Percentiles rank a stretch among this genome's conserved stretches.
Evolutionary conservation across 2,888 invertebrate species (phyloP).

Genomic region (Syritta pipiens): DNA sequence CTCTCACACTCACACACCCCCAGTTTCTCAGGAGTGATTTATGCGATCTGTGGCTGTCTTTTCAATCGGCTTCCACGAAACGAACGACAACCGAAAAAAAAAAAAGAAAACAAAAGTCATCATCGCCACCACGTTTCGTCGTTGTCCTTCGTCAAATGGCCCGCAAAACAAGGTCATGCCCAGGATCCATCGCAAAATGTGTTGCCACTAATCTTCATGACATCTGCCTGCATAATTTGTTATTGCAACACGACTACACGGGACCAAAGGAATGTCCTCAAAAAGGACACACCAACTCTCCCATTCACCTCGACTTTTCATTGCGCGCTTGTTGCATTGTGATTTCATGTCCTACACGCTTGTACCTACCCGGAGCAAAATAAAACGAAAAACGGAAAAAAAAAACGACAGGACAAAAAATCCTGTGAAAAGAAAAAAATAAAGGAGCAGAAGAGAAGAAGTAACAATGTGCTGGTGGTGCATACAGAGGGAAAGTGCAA

Average conservation of each 20-base stretch:
- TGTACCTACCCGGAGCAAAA: constrained; percentile 42
- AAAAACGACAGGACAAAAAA: constrained; percentile 38
- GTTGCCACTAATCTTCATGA: constrained; percentile 62
- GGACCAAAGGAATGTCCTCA: constrained; percentile 35
- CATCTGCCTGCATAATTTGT: constrained; percentile 64
- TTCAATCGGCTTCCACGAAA: constrained; percentile 57
- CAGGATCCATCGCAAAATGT: constrained; percentile 19
- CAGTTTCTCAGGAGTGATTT: too few species aligned
- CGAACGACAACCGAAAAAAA: neutral
- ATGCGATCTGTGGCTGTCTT: constrained; percentile 50
- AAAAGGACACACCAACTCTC: constrained; percentile 22
- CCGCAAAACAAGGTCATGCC: constrained; percentile 49
- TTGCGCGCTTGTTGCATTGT: constrained; percentile 40
- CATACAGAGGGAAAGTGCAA: constrained; percentile 41
- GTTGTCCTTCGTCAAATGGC: constrained; percentile 49
- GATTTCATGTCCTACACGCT: constrained; percentile 34
- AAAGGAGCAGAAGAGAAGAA: too few species aligned
- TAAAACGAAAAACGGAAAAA: constrained; percentile 24
- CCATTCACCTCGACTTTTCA: constrained; percentile 25
- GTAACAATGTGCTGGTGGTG: constrained; percentile 39
- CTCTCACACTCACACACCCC: too few species aligned
- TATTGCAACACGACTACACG: constrained; percentile 33
- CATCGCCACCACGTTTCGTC: constrained; percentile 10
- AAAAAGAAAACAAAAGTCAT: constrained; percentile 12
- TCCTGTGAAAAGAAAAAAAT: constrained; percentile 17